Conservation (phyloP, 2,888 invertebrate genomes). For the Octonoba sinensis region DNA sequence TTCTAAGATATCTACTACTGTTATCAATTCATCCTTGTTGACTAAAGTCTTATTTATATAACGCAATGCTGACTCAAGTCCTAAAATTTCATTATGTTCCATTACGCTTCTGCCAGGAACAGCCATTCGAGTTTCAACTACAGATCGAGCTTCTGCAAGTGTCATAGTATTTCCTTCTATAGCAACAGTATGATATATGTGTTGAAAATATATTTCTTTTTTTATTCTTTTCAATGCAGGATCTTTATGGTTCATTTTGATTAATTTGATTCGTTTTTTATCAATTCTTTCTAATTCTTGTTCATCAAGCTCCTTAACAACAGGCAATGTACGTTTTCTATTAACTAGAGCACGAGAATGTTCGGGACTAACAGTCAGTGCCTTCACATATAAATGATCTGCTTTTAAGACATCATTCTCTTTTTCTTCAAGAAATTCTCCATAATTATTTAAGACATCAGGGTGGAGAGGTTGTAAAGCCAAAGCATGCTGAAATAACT, state of each 20-base stretch:
- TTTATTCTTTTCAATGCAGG: conserved; percentile 87
- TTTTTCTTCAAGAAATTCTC: conserved; percentile 90
- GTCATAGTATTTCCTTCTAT: conserved; percentile 99
- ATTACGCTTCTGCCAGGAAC: conserved; percentile 91
- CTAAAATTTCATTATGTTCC: conserved; percentile 93
- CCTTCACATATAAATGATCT: conserved; percentile 87
- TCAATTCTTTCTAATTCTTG: conserved; percentile 84
- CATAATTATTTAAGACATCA: conserved; percentile 91
- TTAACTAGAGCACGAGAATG: conserved; percentile 86
- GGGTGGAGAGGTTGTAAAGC: conserved; percentile 92
- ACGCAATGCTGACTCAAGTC: conserved; percentile 92
- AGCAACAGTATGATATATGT: conserved; percentile 96
- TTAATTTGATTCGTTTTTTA: conserved; percentile 84
- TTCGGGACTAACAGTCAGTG: conserved; percentile 85
- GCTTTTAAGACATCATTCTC: conserved; percentile 88
- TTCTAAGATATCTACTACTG: conserved; percentile 87
- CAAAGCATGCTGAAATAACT: conserved; percentile 89
- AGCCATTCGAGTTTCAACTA: conserved; percentile 86
- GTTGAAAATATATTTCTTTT: conserved; percentile 79
- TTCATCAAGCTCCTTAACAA: conserved; percentile 88
- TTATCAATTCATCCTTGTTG: conserved; percentile 80
- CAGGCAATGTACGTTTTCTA: conserved; percentile 85
- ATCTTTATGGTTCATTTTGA: conserved; percentile 84
- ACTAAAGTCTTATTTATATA: conserved; percentile 81
- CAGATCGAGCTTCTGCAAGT: conserved; percentile 88